phyloP scores from a whole-genome alignment of 2,888 invertebrate genomes.

The Macrophya alboannulata region DNA sequence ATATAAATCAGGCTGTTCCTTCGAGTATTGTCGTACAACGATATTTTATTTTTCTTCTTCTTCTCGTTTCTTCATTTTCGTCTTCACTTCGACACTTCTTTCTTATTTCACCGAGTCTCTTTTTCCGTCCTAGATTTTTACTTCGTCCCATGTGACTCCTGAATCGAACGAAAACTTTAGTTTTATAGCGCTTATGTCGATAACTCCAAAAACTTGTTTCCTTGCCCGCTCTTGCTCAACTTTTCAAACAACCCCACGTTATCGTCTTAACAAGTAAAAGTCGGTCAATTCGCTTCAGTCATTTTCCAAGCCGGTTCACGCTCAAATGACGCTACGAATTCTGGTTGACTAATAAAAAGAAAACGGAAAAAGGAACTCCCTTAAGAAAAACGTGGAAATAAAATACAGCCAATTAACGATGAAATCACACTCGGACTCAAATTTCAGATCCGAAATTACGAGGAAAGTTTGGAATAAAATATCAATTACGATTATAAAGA shows the following conservation, averaged over 20 bases:
- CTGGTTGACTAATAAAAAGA: not conserved
- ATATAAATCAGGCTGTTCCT: constrained; percentile 31
- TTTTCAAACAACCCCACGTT: constrained; percentile 8
- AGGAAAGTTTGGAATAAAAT: not conserved
- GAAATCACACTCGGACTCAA: not conserved
- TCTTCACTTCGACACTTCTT: not conserved
- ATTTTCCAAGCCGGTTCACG: not conserved
- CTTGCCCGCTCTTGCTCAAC: not conserved
- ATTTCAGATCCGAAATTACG: not conserved
- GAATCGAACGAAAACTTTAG: constrained; percentile 44
- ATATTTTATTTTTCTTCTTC: constrained; percentile 36
- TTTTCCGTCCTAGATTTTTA: not conserved
- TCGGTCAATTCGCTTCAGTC: constrained; percentile 2
- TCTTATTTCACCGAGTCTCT: constrained; percentile 15
- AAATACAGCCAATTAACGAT: not conserved
- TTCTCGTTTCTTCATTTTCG: not conserved
- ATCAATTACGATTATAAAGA: too few relatives aligned
- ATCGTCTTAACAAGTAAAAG: constrained; percentile 27
- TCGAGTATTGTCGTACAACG: constrained; percentile 32
- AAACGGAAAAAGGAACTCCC: not conserved
- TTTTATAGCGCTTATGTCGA: constrained; percentile 45
- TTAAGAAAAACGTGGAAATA: not conserved
- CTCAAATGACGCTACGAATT: not conserved
- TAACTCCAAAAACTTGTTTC: constrained; percentile 32
- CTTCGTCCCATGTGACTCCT: constrained; percentile 34